Base-by-base conservation (phyloP, 2,797 vertebrate species). In the Lutra lutra region DNA sequence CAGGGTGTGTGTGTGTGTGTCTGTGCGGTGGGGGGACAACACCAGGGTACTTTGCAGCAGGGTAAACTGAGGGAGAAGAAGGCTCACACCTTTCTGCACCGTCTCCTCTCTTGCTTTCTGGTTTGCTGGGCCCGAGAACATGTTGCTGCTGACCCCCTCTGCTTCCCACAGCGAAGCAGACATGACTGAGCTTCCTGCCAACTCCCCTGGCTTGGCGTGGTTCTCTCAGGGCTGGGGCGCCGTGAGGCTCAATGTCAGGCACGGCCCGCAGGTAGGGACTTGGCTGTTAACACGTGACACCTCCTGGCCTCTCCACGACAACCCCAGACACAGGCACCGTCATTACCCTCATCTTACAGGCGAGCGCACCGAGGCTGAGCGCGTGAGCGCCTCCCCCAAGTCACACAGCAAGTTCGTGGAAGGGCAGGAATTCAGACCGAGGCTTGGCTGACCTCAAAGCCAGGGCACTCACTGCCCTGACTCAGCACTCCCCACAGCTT, bases 401-500 rank as follows among this genome's bases (percentile, higher is more conserved):
- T 20, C 58, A 40, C 75, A n/a, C 20, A 9, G 80, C 43, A 1
- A 15, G 75, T 4, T 27, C 54, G 17, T 0, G 1, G 83, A 21
- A 58, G 38, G 56, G 40, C n/a, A 38, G n/a, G 48, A 35, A 58
- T 46, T 75, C 40, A 25, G 66, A 46, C 17, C 64, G 66, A 27
- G 43, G 48, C 66, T 9, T 35, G 40, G 82, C 73, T 51, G 88
- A 85, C 88, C 91, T 83, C 12, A 60, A 38, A 35, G 66, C 17
- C 43, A 18, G 48, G 66, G 83, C n/a, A 43, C 2, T 25, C 3
- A 9, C 20, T 0, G 6, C 46, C 29, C 66, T 70, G 89, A 94
- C 80, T 72, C 87, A 90, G 96, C 96, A 56, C 68, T 85, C 82
- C 73, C 78, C 68, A 13, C 62, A 93, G 82, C 82, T 77, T 40